Conservation (phyloP, 2,797 vertebrate genomes). For the Eremophila alpestris region DNA sequence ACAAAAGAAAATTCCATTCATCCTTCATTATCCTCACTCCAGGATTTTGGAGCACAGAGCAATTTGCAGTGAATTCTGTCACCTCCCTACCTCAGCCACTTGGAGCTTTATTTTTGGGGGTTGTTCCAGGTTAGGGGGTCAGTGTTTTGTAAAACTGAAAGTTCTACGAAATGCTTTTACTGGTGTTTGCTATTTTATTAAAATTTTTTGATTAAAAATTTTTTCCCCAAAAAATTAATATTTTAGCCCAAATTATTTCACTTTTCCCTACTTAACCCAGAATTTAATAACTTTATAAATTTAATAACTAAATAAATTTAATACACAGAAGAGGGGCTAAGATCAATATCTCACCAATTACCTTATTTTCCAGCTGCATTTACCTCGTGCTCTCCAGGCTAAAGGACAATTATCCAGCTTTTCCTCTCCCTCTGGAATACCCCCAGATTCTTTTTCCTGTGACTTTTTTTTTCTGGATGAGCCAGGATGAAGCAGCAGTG, state of each 20-base stretch:
- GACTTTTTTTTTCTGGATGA: fast-evolving
- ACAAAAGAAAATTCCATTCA: slow-evolving; percentile 8
- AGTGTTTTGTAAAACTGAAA: not conserved
- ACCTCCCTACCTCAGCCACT: not conserved
- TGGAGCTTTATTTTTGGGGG: not conserved
- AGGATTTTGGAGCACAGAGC: not conserved
- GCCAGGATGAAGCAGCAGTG: not conserved
- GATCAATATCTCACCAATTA: too few relatives aligned
- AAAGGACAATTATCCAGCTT: not conserved
- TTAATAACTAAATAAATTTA: too few relatives aligned
- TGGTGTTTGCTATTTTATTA: not conserved
- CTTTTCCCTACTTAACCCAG: not conserved
- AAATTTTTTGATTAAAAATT: too few relatives aligned
- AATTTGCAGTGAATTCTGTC: not conserved
- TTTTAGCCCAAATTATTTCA: not conserved
- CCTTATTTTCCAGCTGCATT: too few relatives aligned
- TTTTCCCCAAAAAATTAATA: not conserved
- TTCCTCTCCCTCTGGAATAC: not conserved
- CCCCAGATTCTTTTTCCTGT: not conserved
- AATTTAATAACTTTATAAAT: too few relatives aligned
- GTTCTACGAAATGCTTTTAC: too few relatives aligned
- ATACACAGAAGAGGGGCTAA: too few relatives aligned
- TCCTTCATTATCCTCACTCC: not conserved
- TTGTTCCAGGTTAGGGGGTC: not conserved
- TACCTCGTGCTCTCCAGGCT: not conserved